phyloP scores from a whole-genome alignment of 2,113 vertebrate genomes.

The Melanerpes formicivorus region DNA sequence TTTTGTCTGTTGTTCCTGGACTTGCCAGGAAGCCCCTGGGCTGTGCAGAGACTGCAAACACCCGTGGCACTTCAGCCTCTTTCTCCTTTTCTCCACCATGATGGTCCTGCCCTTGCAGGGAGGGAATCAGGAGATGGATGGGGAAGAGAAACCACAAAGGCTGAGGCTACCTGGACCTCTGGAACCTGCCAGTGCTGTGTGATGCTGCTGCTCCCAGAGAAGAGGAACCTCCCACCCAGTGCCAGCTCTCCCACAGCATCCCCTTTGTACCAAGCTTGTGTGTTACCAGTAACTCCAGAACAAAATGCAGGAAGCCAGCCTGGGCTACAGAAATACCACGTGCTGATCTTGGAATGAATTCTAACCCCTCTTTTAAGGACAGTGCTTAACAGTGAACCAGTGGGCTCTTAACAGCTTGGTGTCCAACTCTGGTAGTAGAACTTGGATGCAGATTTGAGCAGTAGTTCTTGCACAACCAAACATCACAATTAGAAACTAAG shows the following conservation, averaged over 20 bases:
- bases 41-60: background rate
- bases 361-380: background rate
- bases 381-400: background rate
- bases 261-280: background rate
- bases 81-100: background rate
- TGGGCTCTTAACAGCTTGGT: background rate
- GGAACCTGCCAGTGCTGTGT: background rate
- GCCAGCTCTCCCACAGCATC: background rate
- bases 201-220: background rate
- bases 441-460: background rate
- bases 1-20: background rate
- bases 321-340: background rate
- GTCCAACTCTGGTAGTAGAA: background rate
- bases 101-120: fast-evolving
- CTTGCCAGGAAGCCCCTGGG: background rate
- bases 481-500: slow-evolving; percentile 20
- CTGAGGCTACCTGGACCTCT: background rate
- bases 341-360: background rate
- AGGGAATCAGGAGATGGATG: background rate
- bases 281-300: background rate
- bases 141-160: background rate
- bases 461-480: background rate
- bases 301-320: background rate
- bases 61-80: background rate
- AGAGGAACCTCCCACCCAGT: background rate